phyloP scores from a whole-genome alignment of 2,113 vertebrate species.

The Amblyornis subalaris region DNA sequence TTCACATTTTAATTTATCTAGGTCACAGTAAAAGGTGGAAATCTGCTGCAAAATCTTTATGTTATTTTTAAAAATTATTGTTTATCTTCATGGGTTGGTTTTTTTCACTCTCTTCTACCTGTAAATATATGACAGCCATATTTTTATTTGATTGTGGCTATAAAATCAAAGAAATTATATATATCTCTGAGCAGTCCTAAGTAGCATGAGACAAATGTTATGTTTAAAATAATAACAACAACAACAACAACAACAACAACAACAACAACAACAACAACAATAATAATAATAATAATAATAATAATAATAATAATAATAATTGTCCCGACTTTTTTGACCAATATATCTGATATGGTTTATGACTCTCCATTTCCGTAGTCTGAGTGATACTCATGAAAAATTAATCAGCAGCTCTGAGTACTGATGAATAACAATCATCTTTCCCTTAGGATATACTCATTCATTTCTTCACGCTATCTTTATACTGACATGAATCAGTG shows the following conservation, averaged over 20 bases:
- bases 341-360: not conserved
- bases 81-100: not conserved
- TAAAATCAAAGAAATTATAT: not conserved
- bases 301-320: not conserved
- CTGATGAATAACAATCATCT: not conserved
- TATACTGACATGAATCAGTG: not conserved
- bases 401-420: not conserved
- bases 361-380: not conserved
- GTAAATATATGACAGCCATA: not conserved
- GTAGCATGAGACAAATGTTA: not conserved
- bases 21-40: not conserved
- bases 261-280: no score
- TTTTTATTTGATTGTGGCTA: not conserved
- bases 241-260: no score
- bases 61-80: not conserved
- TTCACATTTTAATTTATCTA: not conserved
- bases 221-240: not conserved
- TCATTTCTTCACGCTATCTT: not conserved
- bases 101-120: not conserved
- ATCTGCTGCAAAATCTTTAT: not conserved
- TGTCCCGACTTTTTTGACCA: not conserved
- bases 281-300: not conserved
- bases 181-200: not conserved
- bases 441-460: not conserved
- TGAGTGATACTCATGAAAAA: not conserved